Conservation (phyloP, 2,113 vertebrate genomes). For the Sus scrofa region DNA sequence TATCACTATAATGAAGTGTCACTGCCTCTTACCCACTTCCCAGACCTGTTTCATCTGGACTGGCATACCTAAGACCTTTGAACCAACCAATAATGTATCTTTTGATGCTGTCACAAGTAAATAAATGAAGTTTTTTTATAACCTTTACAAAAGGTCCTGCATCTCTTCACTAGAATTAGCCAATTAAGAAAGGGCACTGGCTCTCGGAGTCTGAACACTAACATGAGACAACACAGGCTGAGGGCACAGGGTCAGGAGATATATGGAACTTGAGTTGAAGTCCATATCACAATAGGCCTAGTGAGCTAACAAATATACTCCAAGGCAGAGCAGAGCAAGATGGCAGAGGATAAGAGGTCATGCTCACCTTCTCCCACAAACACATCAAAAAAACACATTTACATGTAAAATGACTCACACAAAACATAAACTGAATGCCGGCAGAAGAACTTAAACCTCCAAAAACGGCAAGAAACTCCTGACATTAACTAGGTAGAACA, state of each 20-base stretch:
- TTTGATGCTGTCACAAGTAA: neutral
- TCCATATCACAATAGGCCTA: neutral
- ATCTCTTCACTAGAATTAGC: neutral
- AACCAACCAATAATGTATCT: neutral
- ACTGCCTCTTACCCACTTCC: neutral
- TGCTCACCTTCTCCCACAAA: no score
- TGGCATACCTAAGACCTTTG: neutral
- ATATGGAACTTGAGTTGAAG: neutral
- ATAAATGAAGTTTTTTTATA: neutral
- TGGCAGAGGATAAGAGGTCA: no score
- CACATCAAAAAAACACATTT: no score
- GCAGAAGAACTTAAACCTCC: no score
- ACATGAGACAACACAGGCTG: neutral
- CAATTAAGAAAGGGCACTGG: neutral
- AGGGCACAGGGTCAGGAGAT: neutral
- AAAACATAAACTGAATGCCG: no score
- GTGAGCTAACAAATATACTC: neutral
- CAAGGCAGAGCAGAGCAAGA: no score
- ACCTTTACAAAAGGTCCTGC: neutral
- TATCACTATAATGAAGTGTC: neutral
- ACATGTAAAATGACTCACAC: no score
- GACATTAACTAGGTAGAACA: no score
- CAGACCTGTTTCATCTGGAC: neutral
- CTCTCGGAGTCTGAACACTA: neutral
- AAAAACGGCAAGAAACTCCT: no score